phyloP scores from a whole-genome alignment of 2,888 invertebrate species.

The Sacculina carcini region DNA sequence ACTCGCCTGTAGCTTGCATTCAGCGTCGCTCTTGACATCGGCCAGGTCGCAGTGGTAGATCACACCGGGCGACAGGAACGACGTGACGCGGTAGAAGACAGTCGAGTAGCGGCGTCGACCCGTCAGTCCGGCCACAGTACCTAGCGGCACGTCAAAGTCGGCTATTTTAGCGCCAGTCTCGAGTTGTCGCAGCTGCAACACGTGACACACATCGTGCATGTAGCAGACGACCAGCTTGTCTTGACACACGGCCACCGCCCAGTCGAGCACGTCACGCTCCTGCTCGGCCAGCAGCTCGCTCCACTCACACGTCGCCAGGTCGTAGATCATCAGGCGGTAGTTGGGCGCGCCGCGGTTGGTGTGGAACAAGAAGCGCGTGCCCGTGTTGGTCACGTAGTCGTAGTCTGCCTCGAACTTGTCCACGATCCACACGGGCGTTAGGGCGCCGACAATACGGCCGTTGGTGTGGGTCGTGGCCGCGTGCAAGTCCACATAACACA shows the following conservation, averaged over 20 bases:
- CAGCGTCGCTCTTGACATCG: conserved; percentile 26
- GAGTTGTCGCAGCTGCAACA: conserved; percentile 51
- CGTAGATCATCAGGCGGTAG: conserved; percentile 56
- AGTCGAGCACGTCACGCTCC: conserved; percentile 60
- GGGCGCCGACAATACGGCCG: no score
- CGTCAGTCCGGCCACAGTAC: conserved; percentile 55
- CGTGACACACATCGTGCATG: conserved; percentile 71
- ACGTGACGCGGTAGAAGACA: conserved; percentile 79
- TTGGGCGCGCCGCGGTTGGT: conserved; percentile 85
- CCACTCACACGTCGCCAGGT: conserved; percentile 36
- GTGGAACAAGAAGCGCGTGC: conserved; percentile 49
- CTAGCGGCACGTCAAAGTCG: conserved; percentile 55
- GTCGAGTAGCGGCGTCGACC: conserved; percentile 61
- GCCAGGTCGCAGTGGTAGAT: conserved; percentile 66
- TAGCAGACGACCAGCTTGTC: conserved; percentile 67
- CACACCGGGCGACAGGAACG: conserved; percentile 65
- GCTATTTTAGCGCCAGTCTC: conserved; percentile 40
- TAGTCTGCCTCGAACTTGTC: conserved; percentile 77
- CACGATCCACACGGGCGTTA: conserved; percentile 51
- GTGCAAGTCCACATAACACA: conserved; percentile 52
- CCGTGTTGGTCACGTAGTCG: conserved; percentile 77
- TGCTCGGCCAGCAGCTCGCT: conserved; percentile 55
- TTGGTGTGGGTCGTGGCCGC: conserved; percentile 38
- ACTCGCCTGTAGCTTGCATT: conserved; percentile 32
- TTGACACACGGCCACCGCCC: conserved; percentile 56